Evolutionary conservation across 1,140 invertebrate genomes (phyloP).

Genomic region (Gryon sp.): DNA sequence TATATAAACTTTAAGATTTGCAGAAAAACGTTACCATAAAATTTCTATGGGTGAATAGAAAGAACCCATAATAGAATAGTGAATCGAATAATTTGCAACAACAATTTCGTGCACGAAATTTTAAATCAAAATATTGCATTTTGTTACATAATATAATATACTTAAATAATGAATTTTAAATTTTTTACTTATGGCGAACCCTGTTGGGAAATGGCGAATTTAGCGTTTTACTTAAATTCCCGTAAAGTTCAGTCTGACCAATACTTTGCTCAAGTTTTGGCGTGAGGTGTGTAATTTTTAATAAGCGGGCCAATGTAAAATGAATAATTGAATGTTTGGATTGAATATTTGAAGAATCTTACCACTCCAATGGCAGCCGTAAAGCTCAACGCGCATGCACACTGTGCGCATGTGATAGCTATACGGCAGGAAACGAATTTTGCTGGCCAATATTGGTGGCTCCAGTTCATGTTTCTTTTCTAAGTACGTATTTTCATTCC

Average conservation of each 20-base stretch:
- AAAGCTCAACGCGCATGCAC: conserved; percentile 91
- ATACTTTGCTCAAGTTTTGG: conserved; percentile 16
- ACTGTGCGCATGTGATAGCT: conserved; percentile 90
- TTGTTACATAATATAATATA: no score
- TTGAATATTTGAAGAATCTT: conserved; percentile 68
- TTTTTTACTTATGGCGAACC: no score
- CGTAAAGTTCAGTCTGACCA: neutral
- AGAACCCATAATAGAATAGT: no score
- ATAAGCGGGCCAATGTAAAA: conserved; percentile 44
- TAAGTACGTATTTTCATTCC: conserved; percentile 94
- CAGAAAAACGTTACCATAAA: no score
- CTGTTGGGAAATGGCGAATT: no score
- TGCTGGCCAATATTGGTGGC: conserved; percentile 88
- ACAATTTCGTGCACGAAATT: no score
- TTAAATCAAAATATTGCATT: no score
- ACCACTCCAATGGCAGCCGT: conserved; percentile 88
- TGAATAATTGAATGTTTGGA: conserved; percentile 47
- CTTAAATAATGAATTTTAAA: no score
- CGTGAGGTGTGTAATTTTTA: conserved; percentile 43
- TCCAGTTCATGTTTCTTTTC: conserved; percentile 87
- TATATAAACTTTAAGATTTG: no score
- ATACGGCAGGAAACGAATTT: conserved; percentile 90
- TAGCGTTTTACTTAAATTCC: conserved; percentile 23
- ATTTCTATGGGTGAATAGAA: no score
- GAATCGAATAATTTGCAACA: no score